Conservation (phyloP, 2,113 vertebrate genomes). For the Felis chaus region DNA sequence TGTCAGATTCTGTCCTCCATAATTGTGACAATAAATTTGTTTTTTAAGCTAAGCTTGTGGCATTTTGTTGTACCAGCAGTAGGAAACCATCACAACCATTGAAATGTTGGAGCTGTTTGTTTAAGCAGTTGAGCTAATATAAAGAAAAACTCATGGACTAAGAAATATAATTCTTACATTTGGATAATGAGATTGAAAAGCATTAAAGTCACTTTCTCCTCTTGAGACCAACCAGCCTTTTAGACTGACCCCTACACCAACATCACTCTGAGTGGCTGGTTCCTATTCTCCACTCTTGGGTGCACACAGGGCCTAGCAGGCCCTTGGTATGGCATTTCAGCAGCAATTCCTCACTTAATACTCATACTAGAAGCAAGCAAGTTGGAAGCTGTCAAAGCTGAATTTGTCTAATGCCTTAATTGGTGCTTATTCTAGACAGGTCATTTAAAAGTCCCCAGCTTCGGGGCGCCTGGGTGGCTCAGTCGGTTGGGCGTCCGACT, state of each 20-base stretch:
- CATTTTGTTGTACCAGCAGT: neutral
- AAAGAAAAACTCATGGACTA: neutral
- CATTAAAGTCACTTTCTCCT: neutral
- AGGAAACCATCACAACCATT: neutral
- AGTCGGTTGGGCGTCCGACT: no score
- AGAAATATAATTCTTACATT: neutral
- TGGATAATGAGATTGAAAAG: neutral
- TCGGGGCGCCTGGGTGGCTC: neutral
- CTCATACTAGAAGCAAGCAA: neutral
- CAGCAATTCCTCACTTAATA: neutral
- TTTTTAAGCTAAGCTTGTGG: neutral
- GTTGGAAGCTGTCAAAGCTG: neutral
- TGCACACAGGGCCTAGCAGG: neutral
- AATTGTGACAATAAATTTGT: neutral
- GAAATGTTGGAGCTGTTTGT: neutral
- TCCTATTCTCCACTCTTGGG: neutral
- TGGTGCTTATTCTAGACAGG: constrained; percentile 16
- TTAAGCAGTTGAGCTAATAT: neutral
- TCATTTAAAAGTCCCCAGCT: neutral
- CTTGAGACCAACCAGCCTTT: neutral
- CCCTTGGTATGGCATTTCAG: neutral
- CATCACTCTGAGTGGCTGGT: neutral
- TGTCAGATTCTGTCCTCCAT: neutral
- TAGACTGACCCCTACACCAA: neutral
- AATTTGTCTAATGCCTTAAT: constrained; percentile 29